Conservation (phyloP, 2,888 invertebrate genomes). For the Syrphus vitripennis region DNA sequence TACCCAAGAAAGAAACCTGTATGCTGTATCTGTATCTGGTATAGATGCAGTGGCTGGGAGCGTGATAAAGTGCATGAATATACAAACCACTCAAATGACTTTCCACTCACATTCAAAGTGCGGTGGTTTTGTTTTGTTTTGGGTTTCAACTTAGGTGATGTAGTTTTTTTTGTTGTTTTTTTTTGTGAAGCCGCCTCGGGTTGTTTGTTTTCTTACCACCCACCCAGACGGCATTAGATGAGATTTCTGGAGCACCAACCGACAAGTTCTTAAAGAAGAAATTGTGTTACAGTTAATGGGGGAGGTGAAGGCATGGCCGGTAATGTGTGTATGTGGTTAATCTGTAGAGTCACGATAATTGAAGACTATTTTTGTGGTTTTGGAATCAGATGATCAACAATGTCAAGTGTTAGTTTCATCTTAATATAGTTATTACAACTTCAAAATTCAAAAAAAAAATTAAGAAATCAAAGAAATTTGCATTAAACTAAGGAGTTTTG, state of each 20-base stretch:
- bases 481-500: no score
- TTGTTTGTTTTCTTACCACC: conserved; percentile 38
- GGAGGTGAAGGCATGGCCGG: not conserved
- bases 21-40: conserved; percentile 23
- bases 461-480: no score
- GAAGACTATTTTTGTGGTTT: conserved; percentile 18
- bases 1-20: conserved; percentile 35
- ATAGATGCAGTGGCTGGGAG: not conserved
- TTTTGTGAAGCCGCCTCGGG: not conserved
- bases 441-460: no score
- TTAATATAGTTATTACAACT: no score
- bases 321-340: not conserved
- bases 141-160: not conserved
- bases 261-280: conserved; percentile 5
- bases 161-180: not conserved
- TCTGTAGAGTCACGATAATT: conserved; percentile 20
- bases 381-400: no score
- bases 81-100: conserved; percentile 37
- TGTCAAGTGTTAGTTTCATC: no score
- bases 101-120: conserved; percentile 36
- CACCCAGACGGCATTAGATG: conserved; percentile 36
- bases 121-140: not conserved
- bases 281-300: conserved; percentile 9
- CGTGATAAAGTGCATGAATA: conserved; percentile 26
- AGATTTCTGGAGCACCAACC: conserved; percentile 33